phyloP scores from a whole-genome alignment of 2,797 vertebrate genomes.

The Lacerta viridis region DNA sequence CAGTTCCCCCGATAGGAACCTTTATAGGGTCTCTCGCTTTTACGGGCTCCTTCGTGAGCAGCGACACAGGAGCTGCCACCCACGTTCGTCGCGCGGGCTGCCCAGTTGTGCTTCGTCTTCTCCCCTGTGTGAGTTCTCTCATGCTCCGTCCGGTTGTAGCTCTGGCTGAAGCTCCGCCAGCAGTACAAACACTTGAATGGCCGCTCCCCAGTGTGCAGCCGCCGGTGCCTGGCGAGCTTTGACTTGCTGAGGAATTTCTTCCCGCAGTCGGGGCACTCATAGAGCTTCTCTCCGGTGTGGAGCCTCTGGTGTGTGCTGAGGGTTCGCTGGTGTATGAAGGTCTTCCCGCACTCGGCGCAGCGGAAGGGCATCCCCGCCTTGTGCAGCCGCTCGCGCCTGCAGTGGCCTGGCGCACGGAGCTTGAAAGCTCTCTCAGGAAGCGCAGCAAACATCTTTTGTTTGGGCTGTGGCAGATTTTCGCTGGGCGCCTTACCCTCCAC shows the following conservation, averaged over 20 bases:
- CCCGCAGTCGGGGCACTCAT: not conserved
- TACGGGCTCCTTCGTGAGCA: not conserved
- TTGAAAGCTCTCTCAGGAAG: not conserved
- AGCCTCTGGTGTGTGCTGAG: constrained; percentile 1
- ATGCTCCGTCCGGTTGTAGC: not conserved
- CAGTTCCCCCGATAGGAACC: not conserved
- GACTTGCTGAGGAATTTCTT: constrained; percentile 17
- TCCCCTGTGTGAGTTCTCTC: not conserved
- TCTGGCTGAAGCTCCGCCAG: constrained; percentile 11
- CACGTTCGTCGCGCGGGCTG: fast-evolving
- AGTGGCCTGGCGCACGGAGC: not conserved
- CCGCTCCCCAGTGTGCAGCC: not conserved
- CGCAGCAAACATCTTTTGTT: not conserved
- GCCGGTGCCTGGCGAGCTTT: not conserved
- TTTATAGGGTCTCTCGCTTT: not conserved
- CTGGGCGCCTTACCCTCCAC: not conserved
- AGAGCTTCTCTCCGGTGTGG: not conserved
- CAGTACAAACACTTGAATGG: not conserved
- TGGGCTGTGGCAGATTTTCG: not conserved
- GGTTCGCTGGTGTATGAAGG: constrained; percentile 1
- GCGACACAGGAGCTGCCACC: not conserved
- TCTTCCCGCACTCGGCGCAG: not conserved
- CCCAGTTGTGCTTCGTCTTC: not conserved
- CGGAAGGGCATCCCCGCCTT: not conserved
- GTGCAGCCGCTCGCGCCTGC: not conserved